phyloP scores from a whole-genome alignment of 2,888 invertebrate genomes.

The Ectemnius lituratus region DNA sequence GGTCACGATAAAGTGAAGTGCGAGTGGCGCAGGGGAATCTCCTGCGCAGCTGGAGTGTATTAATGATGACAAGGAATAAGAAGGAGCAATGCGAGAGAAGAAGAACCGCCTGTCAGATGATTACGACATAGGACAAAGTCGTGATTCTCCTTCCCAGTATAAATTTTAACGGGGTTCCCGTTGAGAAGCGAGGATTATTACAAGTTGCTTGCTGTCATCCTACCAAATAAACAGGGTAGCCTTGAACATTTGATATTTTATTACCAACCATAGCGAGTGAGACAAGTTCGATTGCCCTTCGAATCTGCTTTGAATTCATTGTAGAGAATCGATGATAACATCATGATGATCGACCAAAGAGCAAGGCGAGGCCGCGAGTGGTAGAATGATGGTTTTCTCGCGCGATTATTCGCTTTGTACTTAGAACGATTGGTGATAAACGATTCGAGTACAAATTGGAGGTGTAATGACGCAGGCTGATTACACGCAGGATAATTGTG shows the following conservation, averaged over 20 bases:
- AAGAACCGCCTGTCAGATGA: constrained; percentile 30
- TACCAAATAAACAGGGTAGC: constrained; percentile 16
- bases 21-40: too few relatives aligned
- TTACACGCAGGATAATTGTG: constrained; percentile 4
- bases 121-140: constrained; percentile 51
- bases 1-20: too few relatives aligned
- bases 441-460: constrained; percentile 12
- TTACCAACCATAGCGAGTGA: background rate
- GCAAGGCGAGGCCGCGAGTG: background rate
- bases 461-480: background rate
- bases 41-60: background rate
- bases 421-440: too few relatives aligned
- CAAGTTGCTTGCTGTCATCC: background rate
- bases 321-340: background rate
- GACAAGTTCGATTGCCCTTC: background rate
- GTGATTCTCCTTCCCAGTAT: constrained; percentile 44
- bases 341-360: background rate
- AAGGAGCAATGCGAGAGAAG: constrained; percentile 24
- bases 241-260: constrained; percentile 26
- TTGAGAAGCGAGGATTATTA: constrained; percentile 23
- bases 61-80: constrained; percentile 7
- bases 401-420: background rate
- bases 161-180: constrained; percentile 38
- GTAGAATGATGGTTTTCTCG: background rate
- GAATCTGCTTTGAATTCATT: background rate